Conservation (phyloP, 2,797 vertebrate genomes). For the Muscicapa striata region DNA sequence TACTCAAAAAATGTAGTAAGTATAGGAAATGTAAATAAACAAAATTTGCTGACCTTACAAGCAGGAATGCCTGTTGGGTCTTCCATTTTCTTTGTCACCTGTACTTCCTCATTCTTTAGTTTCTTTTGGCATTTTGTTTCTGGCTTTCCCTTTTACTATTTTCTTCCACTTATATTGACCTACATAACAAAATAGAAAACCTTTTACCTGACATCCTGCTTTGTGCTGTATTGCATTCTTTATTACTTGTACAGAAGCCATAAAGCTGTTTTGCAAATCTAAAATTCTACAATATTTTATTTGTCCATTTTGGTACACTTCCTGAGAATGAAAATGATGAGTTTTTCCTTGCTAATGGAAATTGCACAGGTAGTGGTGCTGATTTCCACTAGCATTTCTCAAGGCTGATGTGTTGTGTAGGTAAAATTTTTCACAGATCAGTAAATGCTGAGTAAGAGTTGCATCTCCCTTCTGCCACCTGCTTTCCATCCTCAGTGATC, state of each 20-base stretch:
- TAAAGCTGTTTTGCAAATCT: not conserved
- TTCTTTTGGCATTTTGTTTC: not conserved
- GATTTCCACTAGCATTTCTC: not conserved
- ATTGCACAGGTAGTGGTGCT: rapidly evolving
- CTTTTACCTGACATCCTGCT: not conserved
- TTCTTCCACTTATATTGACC: not conserved
- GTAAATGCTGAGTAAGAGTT: not conserved
- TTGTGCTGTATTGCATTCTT: not conserved
- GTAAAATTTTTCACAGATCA: not conserved
- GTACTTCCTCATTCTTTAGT: not conserved
- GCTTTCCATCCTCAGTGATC: not conserved
- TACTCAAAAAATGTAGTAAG: not conserved
- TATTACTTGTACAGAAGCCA: not conserved
- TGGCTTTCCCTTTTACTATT: not conserved
- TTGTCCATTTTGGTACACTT: not conserved
- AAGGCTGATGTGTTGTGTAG: not conserved
- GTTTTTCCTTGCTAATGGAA: not conserved
- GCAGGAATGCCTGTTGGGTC: not conserved
- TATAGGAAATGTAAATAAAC: not conserved
- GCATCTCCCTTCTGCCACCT: not conserved
- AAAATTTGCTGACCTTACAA: not conserved
- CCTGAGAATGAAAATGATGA: not conserved
- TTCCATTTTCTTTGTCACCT: not conserved
- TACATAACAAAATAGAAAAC: not conserved
- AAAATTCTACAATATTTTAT: not conserved